Conservation (phyloP, 2,888 invertebrate species). For the Tetropium fuscum region DNA sequence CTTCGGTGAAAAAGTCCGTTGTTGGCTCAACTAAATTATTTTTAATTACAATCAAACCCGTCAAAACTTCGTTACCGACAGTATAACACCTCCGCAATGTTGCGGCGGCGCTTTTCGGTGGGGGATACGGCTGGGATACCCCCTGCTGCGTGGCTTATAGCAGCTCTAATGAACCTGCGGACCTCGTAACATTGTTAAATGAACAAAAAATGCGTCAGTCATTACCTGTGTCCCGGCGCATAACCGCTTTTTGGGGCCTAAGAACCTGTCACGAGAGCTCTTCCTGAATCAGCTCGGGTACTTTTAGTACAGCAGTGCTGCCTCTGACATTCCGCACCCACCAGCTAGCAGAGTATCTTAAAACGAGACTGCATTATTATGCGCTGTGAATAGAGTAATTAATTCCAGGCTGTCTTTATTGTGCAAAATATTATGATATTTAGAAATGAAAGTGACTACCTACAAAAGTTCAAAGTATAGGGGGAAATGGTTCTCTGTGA, state of each 20-base stretch:
- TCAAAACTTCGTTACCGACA: slow-evolving; percentile 48
- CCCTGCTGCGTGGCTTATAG: slow-evolving; percentile 49
- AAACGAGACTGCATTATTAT: background rate
- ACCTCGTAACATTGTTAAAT: slow-evolving; percentile 57
- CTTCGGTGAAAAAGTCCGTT: slow-evolving; percentile 30
- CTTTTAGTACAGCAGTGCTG: no score
- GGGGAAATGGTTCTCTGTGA: no score
- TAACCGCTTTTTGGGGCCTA: slow-evolving; percentile 34
- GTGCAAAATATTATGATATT: no score
- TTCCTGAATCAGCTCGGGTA: slow-evolving; percentile 43
- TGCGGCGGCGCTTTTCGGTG: slow-evolving; percentile 34
- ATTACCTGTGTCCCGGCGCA: slow-evolving; percentile 46
- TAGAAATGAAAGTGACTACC: no score
- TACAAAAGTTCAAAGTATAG: no score
- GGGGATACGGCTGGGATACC: slow-evolving; percentile 43
- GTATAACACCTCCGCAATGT: slow-evolving; percentile 48
- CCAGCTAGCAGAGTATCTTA: no score
- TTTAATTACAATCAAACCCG: slow-evolving; percentile 48
- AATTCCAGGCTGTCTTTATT: no score
- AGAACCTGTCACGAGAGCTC: slow-evolving; percentile 41
- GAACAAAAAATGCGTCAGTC: slow-evolving; percentile 55
- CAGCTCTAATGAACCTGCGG: slow-evolving; percentile 60
- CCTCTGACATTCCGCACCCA: no score
- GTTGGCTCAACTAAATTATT: slow-evolving; percentile 47
- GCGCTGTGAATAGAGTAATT: background rate